A percentile compares a stretch with the other conserved stretches of the same genome.
These are phyloP conservation scores for Lordiphosa fenestrarum DNA, from an alignment of 2,888 invertebrate genomes.

Conservation along the genomic window DNA sequence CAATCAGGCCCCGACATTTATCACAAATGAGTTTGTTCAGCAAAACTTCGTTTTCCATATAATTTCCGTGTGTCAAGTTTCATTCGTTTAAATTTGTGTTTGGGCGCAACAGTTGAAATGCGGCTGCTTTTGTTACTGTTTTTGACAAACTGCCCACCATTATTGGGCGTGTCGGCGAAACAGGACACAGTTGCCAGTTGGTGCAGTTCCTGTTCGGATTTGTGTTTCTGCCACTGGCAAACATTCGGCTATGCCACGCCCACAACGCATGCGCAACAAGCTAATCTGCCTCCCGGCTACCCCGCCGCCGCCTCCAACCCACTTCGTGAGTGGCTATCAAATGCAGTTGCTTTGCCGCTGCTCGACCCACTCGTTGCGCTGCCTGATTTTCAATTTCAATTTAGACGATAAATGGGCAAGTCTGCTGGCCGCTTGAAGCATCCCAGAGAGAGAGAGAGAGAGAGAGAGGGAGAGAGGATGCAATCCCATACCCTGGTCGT, in stretches of 20 bases:
- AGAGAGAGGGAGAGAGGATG: not conserved
- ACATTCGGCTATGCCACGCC: conserved; percentile 34
- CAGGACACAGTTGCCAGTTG: conserved; percentile 24
- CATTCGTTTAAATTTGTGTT: not conserved
- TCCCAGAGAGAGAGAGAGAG: not conserved
- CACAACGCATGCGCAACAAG: conserved; percentile 57
- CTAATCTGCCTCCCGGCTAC: conserved; percentile 27
- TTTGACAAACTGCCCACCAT: conserved; percentile 26
- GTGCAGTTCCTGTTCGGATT: conserved; percentile 15
- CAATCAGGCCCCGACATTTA: conserved; percentile 53
- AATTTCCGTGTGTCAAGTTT: too few relatives aligned
- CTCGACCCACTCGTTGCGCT: conserved; percentile 19
- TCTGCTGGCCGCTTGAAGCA: conserved; percentile 4
- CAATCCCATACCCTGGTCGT: conserved; percentile 25
- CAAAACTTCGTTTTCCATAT: too few relatives aligned
- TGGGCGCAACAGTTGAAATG: not conserved
- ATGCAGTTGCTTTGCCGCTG: conserved; percentile 17
- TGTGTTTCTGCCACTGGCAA: conserved; percentile 22
- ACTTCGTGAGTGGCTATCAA: conserved; percentile 25
- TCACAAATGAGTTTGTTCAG: conserved; percentile 27
- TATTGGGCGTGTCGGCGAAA: conserved; percentile 31
- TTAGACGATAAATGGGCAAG: conserved; percentile 40
- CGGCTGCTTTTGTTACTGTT: not conserved
- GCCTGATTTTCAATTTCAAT: conserved; percentile 47
- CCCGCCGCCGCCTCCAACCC: not conserved